Evolutionary conservation across 30 jellyfish, hydroid and myxozoan species (phyloP), one percentile per base, ranked within the genome.

Genomic region (Turritopsis dohrnii): DNA sequence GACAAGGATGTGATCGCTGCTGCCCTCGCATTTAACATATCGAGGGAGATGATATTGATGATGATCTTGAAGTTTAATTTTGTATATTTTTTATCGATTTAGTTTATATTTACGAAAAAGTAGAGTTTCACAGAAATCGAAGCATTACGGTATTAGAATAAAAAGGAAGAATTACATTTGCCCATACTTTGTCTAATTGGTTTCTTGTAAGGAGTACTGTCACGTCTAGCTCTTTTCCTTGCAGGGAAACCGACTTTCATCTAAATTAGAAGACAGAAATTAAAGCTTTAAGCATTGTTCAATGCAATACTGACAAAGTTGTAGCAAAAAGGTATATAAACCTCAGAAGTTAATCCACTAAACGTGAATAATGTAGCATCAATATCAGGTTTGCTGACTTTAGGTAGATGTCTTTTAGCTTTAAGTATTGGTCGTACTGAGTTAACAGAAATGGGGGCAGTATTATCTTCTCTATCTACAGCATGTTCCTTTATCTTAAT

Each of bases 401-500:
- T 23, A 69, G 77, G 77, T 7, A 69, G 22, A 9, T 27, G 28
- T 69, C 77, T 69, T 69, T 69, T 69, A 69, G 77, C 77, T 69
- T 69, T 69, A 8, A 69, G 19, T n/a, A 69, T 69, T n/a, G 28
- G 77, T 69, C 77, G 9, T 69, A n/a, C 22, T 19, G 9, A n/a
- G 30, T 27, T 69, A 8, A 27, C 30, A 69, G 1, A 0, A 19
- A 69, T n/a, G 19, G 30, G 31, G 28, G 28, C 30, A 69, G 22
- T 9, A n/a, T 69, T 27, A n/a, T 69, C 77, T n/a, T 69, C 19
- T n/a, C 30, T 21, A n/a, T 9, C 87, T 41, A 54, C 71, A 60
- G 65, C 53, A 81, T 83, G 81, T 27, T 74, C 79, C 71, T 83
- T 71, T 8, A 90, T 72, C 9, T 95, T 89, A 8, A 95, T 86